Evolutionary conservation across 2,797 vertebrate genomes (phyloP).

Genomic region (Threskiornis aethiopicus): DNA sequence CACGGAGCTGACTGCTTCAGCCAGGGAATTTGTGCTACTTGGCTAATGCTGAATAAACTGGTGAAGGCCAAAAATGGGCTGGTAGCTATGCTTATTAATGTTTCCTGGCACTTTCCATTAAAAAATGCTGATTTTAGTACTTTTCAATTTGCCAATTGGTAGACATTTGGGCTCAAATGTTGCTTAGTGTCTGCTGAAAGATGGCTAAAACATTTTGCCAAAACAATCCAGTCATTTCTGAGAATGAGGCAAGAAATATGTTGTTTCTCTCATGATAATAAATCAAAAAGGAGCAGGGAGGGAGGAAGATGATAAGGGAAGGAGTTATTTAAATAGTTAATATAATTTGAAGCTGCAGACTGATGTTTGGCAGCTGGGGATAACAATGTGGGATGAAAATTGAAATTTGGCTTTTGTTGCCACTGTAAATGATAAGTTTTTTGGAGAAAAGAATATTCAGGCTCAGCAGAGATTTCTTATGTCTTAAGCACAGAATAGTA

Average conservation of each 20-base stretch:
- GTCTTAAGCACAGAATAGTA: background rate
- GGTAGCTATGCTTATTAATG: background rate
- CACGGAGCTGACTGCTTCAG: background rate
- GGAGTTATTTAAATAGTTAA: background rate
- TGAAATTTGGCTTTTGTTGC: background rate
- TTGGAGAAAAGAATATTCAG: background rate
- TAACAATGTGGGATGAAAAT: background rate
- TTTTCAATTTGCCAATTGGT: background rate
- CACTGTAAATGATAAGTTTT: background rate
- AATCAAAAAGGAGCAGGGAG: background rate
- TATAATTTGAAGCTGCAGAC: slow-evolving; percentile 23
- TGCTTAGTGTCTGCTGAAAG: background rate
- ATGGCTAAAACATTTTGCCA: background rate
- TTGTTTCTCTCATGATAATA: background rate
- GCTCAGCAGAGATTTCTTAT: background rate
- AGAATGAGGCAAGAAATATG: background rate
- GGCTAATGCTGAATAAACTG: background rate
- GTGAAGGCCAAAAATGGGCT: background rate
- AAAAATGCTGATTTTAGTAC: background rate
- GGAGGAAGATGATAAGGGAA: background rate
- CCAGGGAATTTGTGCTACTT: background rate
- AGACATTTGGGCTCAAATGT: background rate
- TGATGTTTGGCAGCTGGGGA: background rate
- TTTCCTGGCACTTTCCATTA: background rate
- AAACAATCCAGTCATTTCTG: background rate